Percentiles rank a stretch among this genome's conserved stretches.
These are phyloP conservation scores for Myopa tessellatipennis DNA, from an alignment of 2,888 invertebrate genomes.

Conservation along the genomic window DNA sequence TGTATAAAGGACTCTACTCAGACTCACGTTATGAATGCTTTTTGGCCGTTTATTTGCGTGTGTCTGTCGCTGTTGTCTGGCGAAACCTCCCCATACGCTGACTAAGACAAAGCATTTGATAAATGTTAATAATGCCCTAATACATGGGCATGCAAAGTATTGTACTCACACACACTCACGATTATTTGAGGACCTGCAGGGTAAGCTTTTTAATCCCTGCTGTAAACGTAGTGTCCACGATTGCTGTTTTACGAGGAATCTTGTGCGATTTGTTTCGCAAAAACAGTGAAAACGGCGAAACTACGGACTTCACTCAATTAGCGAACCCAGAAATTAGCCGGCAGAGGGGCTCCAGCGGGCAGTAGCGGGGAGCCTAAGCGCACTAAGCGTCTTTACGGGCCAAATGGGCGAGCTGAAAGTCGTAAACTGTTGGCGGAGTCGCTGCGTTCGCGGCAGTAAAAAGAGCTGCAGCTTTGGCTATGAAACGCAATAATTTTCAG, in stretches of 20 bases:
- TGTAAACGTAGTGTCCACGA: not conserved
- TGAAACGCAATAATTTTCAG: not conserved
- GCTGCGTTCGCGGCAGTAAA: not conserved
- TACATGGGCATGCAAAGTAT: not conserved
- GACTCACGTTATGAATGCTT: constrained; percentile 7
- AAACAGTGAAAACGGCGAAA: not conserved
- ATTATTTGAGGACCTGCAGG: constrained; percentile 31
- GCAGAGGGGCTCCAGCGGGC: not conserved
- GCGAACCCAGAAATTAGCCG: not conserved
- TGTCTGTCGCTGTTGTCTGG: constrained; percentile 1
- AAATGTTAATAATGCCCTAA: constrained; percentile 22
- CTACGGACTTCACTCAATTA: not conserved
- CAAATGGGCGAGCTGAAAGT: not conserved
- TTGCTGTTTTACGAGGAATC: not conserved
- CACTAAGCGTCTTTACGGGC: not conserved
- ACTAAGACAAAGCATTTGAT: constrained; percentile 23
- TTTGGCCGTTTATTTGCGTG: not conserved
- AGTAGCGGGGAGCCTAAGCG: not conserved
- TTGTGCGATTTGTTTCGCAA: too few relatives aligned
- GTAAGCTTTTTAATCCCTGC: constrained; percentile 6
- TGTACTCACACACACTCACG: not conserved
- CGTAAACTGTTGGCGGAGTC: not conserved
- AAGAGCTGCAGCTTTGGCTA: not conserved
- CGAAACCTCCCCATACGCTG: not conserved
- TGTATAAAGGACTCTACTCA: not conserved